Conservation (phyloP, 2,888 invertebrate genomes). For the Tridacna gigas region DNA sequence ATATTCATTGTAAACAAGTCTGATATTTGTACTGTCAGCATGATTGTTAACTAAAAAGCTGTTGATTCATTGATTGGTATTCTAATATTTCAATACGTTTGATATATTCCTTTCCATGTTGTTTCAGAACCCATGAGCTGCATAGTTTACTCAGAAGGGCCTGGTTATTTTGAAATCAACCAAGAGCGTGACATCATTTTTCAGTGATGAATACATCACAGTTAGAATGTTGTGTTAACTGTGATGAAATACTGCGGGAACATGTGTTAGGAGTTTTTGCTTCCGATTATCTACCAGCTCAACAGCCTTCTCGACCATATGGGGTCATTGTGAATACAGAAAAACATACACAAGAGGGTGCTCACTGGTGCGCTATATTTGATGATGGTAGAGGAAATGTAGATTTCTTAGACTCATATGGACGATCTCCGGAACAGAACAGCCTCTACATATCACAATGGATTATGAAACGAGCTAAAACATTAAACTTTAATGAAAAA, state of each 20-base stretch:
- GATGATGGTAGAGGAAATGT: background rate
- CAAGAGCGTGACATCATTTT: slow-evolving; percentile 27
- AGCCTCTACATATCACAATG: slow-evolving; percentile 6
- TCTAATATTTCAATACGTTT: background rate
- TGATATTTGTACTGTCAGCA: too few relatives aligned
- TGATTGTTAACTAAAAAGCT: too few relatives aligned
- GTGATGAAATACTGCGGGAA: slow-evolving; percentile 9
- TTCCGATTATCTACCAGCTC: slow-evolving; percentile 25
- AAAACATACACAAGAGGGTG: background rate
- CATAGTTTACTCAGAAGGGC: slow-evolving; percentile 39
- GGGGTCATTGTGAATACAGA: slow-evolving; percentile 32
- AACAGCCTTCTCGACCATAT: background rate
- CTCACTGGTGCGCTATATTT: slow-evolving; percentile 16
- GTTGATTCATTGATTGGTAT: background rate
- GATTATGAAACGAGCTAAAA: slow-evolving; percentile 10
- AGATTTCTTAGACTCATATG: slow-evolving; percentile 35
- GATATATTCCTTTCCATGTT: background rate
- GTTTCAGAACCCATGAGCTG: slow-evolving; percentile 31
- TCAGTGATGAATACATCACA: slow-evolving; percentile 27
- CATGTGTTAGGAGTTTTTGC: slow-evolving; percentile 29
- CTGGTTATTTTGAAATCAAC: slow-evolving; percentile 35
- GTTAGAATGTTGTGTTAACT: slow-evolving; percentile 12
- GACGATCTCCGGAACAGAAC: slow-evolving; percentile 7
- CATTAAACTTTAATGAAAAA: background rate
- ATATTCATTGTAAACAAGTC: background rate